Conservation (phyloP, 2,113 vertebrate species). For the Piliocolobus tephrosceles region DNA sequence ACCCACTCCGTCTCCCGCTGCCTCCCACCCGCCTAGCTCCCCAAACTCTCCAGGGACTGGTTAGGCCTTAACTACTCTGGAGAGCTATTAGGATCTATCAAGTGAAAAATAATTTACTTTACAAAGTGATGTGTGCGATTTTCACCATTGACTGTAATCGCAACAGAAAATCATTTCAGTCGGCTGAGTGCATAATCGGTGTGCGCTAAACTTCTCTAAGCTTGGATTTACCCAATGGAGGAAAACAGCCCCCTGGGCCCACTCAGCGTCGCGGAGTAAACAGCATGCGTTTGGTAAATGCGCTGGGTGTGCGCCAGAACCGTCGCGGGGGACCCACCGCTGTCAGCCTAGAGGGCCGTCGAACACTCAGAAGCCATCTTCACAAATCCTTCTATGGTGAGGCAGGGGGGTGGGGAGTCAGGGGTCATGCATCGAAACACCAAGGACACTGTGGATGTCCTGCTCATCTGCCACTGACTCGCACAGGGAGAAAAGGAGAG, state of each 20-base stretch:
- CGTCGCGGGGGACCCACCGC: fast-evolving
- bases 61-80: not conserved
- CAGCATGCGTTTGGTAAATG: fast-evolving
- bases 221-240: not conserved
- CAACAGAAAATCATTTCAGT: not conserved
- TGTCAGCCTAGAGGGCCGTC: fast-evolving
- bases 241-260: not conserved
- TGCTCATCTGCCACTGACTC: not conserved
- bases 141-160: not conserved
- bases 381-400: not conserved
- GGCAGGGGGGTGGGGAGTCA: not conserved
- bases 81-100: conserved; percentile 37
- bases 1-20: fast-evolving
- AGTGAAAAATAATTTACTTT: conserved; percentile 36
- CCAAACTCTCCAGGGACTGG: not conserved
- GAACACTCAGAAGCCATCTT: not conserved
- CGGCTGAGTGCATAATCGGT: not conserved
- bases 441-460: not conserved
- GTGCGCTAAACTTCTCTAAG: not conserved
- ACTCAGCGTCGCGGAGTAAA: fast-evolving
- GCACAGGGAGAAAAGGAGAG: fast-evolving
- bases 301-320: not conserved
- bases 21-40: fast-evolving
- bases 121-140: not conserved
- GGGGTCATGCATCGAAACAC: no score